Base-by-base conservation (phyloP, 2,888 invertebrate genomes). In the Salpingus planirostris region DNA sequence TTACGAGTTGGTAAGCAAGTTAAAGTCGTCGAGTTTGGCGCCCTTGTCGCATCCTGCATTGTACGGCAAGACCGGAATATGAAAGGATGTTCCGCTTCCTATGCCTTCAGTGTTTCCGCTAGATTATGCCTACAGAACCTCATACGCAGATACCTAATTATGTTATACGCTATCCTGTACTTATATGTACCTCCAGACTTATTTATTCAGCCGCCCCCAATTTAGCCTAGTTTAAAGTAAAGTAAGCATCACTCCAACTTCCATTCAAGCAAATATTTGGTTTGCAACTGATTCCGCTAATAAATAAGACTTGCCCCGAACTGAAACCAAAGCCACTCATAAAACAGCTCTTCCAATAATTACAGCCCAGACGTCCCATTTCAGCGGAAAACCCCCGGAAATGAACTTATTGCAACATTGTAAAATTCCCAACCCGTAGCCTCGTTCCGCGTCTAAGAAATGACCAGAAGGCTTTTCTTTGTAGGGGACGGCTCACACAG, bases 1-100 rank as follows among this genome's bases (percentile, higher is more conserved):
- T 49, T 46, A 43, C 40, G 40, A 48, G 43, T 42, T 42, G 24
- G 42, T 43, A 33, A 42, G 39, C 43, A 40, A 44, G 47, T 47
- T 46, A 43, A 44, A 46, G 40, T 44, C 29, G 40, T 24, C 27
- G 33, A 38, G 35, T 38, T 37, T 33, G 38, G 34, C 31, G 29
- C 40, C 38, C 36, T 43, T 40, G 33, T 47, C 38, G 44, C 43
- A 49, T 46, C 44, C 44, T 44, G 43, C 46, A 46, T 47, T 47
- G 40, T 46, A 44, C 35, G 36, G 46, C 42, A 45, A 44, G 49
- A 43, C 46, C 49, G 47, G 47, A 49, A 39, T 49, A 40, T 44
- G 44, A 47, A 46, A 47, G 49, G 47, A 49, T 49, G 44, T 49
- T 49, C 49, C 46, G 49, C 43, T 49, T 49, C 49, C 49, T 49